A percentile compares a stretch with the other conserved stretches of the same genome.
Evolutionary conservation across 2,113 vertebrate genomes (phyloP).

Genomic region (Myrmecophaga tridactyla): DNA sequence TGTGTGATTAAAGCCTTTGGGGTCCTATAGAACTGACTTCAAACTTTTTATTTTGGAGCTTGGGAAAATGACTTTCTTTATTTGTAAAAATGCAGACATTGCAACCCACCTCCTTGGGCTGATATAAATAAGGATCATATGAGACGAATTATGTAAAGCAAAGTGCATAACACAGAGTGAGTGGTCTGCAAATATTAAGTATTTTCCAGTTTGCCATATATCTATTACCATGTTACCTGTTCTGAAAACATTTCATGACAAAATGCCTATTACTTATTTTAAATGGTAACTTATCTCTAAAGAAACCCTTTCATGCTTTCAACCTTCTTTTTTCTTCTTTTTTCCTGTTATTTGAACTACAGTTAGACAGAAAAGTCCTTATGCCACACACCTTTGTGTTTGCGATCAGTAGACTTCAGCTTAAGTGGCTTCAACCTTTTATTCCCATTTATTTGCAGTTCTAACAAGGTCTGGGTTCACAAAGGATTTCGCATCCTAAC

Average conservation of each 20-base stretch:
- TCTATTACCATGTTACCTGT: background rate
- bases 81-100: background rate
- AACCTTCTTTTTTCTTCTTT: background rate
- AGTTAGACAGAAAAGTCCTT: background rate
- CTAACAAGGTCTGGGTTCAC: background rate
- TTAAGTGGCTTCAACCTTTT: background rate
- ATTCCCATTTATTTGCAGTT: background rate
- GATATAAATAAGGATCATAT: background rate
- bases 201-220: background rate
- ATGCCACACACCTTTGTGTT: slow-evolving; percentile 2
- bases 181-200: background rate
- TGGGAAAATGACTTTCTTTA: slow-evolving; percentile 17
- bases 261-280: background rate
- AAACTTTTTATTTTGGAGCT: background rate
- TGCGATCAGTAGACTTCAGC: background rate
- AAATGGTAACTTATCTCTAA: background rate
- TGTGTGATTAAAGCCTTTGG: background rate
- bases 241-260: background rate
- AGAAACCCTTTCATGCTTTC: background rate
- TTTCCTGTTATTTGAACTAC: background rate
- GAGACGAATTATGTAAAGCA: background rate
- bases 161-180: background rate
- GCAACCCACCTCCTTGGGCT: background rate
- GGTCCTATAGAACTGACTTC: background rate
- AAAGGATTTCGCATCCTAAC: background rate